These are phyloP conservation scores for Abrostola tripartita DNA, from an alignment of 2,888 invertebrate species.

Conservation along the genomic window DNA sequence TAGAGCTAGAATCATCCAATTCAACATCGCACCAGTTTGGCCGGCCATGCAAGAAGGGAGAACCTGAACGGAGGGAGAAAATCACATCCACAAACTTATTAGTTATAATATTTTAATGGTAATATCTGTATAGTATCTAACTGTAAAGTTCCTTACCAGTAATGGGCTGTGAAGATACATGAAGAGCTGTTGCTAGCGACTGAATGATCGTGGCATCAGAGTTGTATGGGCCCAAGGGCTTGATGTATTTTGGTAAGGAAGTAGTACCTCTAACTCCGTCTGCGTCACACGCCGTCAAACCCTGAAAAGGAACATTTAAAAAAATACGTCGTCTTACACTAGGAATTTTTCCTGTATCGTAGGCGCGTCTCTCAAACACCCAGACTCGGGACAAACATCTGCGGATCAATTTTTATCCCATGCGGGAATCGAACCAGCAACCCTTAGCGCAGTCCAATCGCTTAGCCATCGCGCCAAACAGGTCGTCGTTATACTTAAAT, in stretches of 20 bases:
- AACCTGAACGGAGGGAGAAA: too few relatives aligned
- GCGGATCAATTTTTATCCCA: not conserved
- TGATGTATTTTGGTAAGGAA: conserved; percentile 94
- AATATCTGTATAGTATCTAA: not conserved
- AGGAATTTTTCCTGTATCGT: too few relatives aligned
- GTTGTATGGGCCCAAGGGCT: conserved; percentile 94
- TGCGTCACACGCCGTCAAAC: conserved; percentile 95
- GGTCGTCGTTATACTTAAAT: not conserved
- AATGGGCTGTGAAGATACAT: conserved; percentile 95
- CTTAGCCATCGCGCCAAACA: too few relatives aligned
- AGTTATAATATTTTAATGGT: not conserved
- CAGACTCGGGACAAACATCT: too few relatives aligned
- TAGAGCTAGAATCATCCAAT: too few relatives aligned
- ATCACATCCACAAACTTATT: too few relatives aligned
- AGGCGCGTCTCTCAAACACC: too few relatives aligned
- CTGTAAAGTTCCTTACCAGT: conserved; percentile 85
- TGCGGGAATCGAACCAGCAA: too few relatives aligned
- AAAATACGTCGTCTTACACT: too few relatives aligned
- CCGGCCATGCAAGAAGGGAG: too few relatives aligned
- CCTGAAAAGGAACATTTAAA: conserved; percentile 77
- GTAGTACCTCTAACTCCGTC: conserved; percentile 95
- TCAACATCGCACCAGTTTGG: too few relatives aligned
- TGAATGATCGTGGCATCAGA: conserved; percentile 96
- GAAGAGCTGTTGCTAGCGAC: conserved; percentile 98
- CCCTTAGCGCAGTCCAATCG: too few relatives aligned